Evolutionary conservation across 2,888 invertebrate genomes (phyloP), one percentile per base, ranked within the genome.

Genomic region (Temnothorax unifasciatus): DNA sequence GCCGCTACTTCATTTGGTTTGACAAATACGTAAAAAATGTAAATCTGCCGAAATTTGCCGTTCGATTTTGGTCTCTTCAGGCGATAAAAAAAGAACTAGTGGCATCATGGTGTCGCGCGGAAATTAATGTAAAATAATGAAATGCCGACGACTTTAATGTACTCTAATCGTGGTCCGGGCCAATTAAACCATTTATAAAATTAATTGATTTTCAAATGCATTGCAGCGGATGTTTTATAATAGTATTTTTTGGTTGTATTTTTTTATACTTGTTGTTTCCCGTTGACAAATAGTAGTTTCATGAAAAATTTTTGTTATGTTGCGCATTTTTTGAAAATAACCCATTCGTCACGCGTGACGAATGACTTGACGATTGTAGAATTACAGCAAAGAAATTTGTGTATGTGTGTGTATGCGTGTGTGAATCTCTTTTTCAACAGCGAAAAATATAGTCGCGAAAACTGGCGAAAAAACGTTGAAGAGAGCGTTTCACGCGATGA

Each of bases 1-100:
- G 25, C 18, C 11, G 64, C 21, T 63, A 34, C 47, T 75, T 34
- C 15, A 63, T 76, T 50, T 11, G 13, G 29, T 18, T 38, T 76
- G 75, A 76, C 25, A 64, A 76, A 76, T 50, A 50, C 18, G 21
- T 50, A 21, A 52, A 52, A 76, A 76, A 76, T 76, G 64, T 64
- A 38, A 76, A 76, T 76, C 13, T 6, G 2, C 47, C 8, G 6
- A 64, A 76, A 64, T 76, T 18, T 50, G 21, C 25, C 11, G 21
- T 9, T 76, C 50, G 18, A 3, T 64, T 63, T 41, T 59, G 18
- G 34, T 50, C 18, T 64, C 25, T 50, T 59, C 38, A 25, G 11
- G 2, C 50, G 38, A 76, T 64, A 52, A 64, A 76, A 76, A 64
- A 38, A 13, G 8, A 54, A 21, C 21, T n/a, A 11, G 15, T 34